phyloP scores from a whole-genome alignment of 2,888 invertebrate species.

The Tenthredo livida region DNA sequence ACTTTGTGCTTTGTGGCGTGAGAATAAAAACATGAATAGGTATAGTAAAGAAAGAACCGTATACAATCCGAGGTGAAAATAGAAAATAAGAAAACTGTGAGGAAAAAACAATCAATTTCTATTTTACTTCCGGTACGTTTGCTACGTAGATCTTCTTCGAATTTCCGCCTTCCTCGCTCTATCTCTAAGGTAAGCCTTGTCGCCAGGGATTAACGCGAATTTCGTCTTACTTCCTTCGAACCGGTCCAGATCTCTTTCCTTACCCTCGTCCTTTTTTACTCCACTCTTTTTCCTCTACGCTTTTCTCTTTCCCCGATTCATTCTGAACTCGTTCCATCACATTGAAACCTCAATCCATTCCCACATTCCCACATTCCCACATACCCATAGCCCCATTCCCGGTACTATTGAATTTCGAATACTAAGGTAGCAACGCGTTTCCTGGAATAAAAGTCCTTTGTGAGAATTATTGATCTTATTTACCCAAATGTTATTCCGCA shows the following conservation, averaged over 20 bases:
- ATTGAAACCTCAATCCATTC: conserved; percentile 32
- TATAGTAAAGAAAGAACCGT: conserved; percentile 19
- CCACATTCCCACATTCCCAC: conserved; percentile 28
- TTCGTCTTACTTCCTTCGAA: neutral
- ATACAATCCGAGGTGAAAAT: neutral
- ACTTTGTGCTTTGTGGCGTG: neutral
- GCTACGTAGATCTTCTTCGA: conserved; percentile 19
- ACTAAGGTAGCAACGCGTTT: conserved; percentile 19
- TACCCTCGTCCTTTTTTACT: neutral
- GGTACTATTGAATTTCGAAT: conserved; percentile 40
- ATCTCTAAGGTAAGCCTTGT: conserved; percentile 39
- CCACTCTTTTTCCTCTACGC: neutral
- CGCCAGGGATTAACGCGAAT: conserved; percentile 44
- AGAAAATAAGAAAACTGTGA: neutral
- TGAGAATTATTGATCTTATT: conserved; percentile 52
- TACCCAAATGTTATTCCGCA: conserved; percentile 46
- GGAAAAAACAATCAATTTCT: conserved; percentile 30
- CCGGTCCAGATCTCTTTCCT: conserved; percentile 11
- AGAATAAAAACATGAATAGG: conserved; percentile 7
- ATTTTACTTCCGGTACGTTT: conserved; percentile 23
- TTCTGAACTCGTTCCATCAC: conserved; percentile 20
- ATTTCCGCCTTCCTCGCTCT: neutral
- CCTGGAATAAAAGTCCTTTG: conserved; percentile 32
- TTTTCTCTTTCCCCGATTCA: conserved; percentile 2
- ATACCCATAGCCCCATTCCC: conserved; percentile 21